Percentiles rank a stretch among this genome's conserved stretches.
Evolutionary conservation across 1,140 invertebrate species (phyloP).

Genomic region (Zeugodacus cucurbitae): DNA sequence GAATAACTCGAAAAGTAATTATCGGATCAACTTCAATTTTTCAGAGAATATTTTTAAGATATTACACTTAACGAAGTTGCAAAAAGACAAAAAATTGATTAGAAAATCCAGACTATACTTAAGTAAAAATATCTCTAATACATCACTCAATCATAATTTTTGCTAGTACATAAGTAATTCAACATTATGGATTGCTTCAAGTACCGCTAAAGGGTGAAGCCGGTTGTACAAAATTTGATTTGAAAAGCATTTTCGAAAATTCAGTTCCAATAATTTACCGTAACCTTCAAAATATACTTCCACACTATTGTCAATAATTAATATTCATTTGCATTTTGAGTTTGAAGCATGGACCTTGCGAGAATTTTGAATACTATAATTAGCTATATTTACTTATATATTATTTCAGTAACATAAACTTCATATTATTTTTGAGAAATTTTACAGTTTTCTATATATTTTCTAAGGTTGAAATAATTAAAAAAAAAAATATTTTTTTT

Average conservation of each 20-base stretch:
- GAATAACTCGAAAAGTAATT: too few species aligned
- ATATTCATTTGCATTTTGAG: conserved; percentile 20
- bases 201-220: too few species aligned
- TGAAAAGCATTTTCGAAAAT: not conserved
- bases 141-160: too few species aligned
- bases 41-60: too few species aligned
- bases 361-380: not conserved
- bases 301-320: not conserved
- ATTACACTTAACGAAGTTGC: too few species aligned
- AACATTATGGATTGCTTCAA: too few species aligned
- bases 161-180: too few species aligned
- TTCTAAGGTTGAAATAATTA: not conserved
- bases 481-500: not conserved
- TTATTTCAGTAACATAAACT: not conserved
- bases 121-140: too few species aligned
- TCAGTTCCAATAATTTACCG: not conserved
- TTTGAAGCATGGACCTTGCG: not conserved
- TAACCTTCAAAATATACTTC: not conserved
- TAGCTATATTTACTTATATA: not conserved
- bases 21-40: too few species aligned
- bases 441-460: not conserved
- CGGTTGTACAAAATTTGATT: not conserved
- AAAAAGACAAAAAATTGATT: too few species aligned
- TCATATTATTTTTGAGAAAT: not conserved
- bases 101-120: too few species aligned